Conservation (phyloP, 2,113 vertebrate genomes). For the Benitochromis conjunctus region DNA sequence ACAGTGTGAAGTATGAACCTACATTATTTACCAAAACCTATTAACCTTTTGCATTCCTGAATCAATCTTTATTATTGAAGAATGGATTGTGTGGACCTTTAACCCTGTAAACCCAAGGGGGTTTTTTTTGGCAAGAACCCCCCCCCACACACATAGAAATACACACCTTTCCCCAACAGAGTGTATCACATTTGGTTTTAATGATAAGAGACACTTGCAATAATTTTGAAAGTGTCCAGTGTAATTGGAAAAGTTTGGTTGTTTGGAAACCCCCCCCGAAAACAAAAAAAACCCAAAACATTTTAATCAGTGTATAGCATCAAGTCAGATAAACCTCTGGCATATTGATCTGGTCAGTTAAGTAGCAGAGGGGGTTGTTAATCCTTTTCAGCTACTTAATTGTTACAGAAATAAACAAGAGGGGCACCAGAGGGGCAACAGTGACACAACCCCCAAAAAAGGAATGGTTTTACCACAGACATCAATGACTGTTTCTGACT, state of each 20-base stretch:
- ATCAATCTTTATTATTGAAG: background rate
- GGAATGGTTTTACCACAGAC: background rate
- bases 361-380: no score
- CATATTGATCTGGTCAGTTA: no score
- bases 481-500: background rate
- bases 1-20: background rate
- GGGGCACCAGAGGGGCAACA: background rate
- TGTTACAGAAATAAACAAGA: background rate
- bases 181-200: background rate
- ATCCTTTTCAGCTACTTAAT: no score
- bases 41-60: background rate
- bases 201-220: background rate
- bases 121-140: background rate
- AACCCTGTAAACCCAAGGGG: background rate
- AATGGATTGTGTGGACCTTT: background rate
- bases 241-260: background rate
- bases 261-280: background rate
- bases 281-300: no score
- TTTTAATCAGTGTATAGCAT: no score
- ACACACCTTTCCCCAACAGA: background rate
- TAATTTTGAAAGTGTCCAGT: background rate
- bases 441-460: background rate
- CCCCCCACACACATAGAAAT: background rate
- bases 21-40: background rate
- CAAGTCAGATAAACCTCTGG: no score